Percentiles rank a stretch among this genome's conserved stretches.
Evolutionary conservation across 2,888 invertebrate genomes (phyloP).

Genomic region (Hypomecis punctinalis): DNA sequence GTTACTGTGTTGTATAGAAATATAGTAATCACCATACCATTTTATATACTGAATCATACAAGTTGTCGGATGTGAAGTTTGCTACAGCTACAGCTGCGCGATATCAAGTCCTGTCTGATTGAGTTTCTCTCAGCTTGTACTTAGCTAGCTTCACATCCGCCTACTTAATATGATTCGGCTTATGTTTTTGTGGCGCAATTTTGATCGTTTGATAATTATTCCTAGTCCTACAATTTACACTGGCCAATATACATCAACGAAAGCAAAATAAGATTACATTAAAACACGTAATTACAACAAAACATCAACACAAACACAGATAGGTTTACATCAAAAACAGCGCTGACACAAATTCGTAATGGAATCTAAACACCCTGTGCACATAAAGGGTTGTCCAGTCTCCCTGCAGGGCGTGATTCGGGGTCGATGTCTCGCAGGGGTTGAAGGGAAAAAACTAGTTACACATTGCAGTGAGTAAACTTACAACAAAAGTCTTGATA

Average conservation of each 20-base stretch:
- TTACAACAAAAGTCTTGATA: conserved; percentile 7
- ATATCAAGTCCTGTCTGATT: too few relatives aligned
- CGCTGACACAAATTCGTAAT: conserved; percentile 47
- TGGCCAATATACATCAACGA: background rate
- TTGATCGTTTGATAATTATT: too few relatives aligned
- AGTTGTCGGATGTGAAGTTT: too few relatives aligned
- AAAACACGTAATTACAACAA: conserved; percentile 10
- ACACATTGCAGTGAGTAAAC: conserved; percentile 5
- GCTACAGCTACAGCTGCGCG: too few relatives aligned
- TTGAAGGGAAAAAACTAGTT: background rate
- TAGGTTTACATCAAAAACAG: conserved; percentile 30
- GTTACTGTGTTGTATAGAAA: too few relatives aligned
- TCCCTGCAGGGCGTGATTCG: conserved; percentile 47
- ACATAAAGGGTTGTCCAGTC: conserved; percentile 45
- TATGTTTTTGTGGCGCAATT: too few relatives aligned
- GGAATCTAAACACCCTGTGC: conserved; percentile 46
- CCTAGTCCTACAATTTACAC: too few relatives aligned
- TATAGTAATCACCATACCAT: too few relatives aligned
- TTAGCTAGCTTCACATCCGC: too few relatives aligned
- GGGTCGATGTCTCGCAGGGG: conserved; percentile 48
- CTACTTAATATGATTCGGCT: too few relatives aligned
- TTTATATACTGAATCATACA: too few relatives aligned
- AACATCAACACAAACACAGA: conserved; percentile 31
- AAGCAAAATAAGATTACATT: background rate
- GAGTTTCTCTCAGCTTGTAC: too few relatives aligned